phyloP scores from a whole-genome alignment of 1,140 invertebrate species.

The Rhyzopertha dominica region DNA sequence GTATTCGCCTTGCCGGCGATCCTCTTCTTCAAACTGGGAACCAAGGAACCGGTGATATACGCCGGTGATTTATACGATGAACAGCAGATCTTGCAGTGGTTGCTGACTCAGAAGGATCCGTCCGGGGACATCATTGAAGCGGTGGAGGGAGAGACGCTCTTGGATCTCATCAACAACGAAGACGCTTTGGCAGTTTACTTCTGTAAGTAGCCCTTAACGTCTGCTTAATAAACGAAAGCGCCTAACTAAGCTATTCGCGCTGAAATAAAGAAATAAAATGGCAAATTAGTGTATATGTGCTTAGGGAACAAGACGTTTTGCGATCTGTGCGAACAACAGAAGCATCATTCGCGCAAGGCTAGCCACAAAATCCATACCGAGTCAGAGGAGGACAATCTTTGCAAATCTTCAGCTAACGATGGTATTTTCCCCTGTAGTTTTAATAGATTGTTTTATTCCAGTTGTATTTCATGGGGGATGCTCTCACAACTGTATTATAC shows the following conservation, averaged over 20 bases:
- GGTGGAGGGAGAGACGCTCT: slow-evolving; percentile 75
- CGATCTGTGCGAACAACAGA: slow-evolving; percentile 58
- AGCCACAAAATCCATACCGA: slow-evolving; percentile 28
- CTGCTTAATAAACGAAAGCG: too few relatives aligned
- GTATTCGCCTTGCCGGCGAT: slow-evolving; percentile 86
- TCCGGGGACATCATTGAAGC: slow-evolving; percentile 87
- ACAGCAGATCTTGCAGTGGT: slow-evolving; percentile 82
- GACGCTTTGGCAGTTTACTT: slow-evolving; percentile 87
- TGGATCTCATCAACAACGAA: slow-evolving; percentile 73
- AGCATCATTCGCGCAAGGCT: slow-evolving; percentile 27
- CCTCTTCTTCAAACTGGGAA: slow-evolving; percentile 81
- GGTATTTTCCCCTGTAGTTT: too few relatives aligned
- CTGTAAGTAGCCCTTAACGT: slow-evolving; percentile 71
- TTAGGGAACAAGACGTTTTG: slow-evolving; percentile 82
- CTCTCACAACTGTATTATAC: too few relatives aligned
- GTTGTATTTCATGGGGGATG: too few relatives aligned
- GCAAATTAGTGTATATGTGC: slow-evolving; percentile 14
- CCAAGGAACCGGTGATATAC: slow-evolving; percentile 89
- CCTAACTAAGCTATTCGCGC: not conserved
- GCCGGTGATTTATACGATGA: slow-evolving; percentile 89
- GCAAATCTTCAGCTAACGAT: too few relatives aligned
- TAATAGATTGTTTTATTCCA: too few relatives aligned
- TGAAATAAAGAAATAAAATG: not conserved
- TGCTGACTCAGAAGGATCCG: slow-evolving; percentile 85
- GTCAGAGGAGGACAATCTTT: slow-evolving; percentile 25